phyloP scores from a whole-genome alignment of 2,113 vertebrate species.

The Carassius auratus region DNA sequence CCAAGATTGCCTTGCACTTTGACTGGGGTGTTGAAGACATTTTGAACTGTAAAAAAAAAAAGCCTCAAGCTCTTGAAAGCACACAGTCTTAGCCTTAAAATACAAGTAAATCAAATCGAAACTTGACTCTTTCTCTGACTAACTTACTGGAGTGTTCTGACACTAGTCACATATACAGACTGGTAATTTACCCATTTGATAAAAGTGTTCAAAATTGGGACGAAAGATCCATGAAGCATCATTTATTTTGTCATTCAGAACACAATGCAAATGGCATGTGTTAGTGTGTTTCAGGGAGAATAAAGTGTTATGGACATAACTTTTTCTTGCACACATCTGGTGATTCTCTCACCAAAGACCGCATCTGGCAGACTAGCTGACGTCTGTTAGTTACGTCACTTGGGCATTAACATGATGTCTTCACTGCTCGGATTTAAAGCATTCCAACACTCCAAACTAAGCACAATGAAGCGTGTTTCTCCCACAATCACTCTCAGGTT shows the following conservation, averaged over 20 bases:
- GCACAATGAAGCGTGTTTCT: conserved; percentile 1
- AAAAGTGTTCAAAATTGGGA: background rate
- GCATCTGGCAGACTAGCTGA: too few relatives aligned
- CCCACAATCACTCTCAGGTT: background rate
- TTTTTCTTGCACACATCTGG: background rate
- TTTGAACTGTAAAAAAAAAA: background rate
- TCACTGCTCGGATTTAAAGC: background rate
- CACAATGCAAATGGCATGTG: background rate
- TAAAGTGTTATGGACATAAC: background rate
- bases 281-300: background rate
- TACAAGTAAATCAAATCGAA: conserved; percentile 1
- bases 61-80: conserved; percentile 1
- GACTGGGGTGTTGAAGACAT: conserved; percentile 16
- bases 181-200: background rate
- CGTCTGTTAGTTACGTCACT: too few relatives aligned
- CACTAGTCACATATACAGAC: background rate
- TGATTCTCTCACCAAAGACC: too few relatives aligned
- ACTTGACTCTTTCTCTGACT: background rate
- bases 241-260: background rate
- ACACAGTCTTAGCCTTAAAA: conserved; percentile 33
- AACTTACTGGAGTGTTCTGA: background rate
- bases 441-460: background rate
- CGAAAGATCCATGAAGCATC: background rate
- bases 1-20: conserved; percentile 39
- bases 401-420: background rate